Percentiles rank a stretch among this genome's conserved stretches.
These are phyloP conservation scores for Microcebus lehilahytsara DNA, from an alignment of 2,113 vertebrate species.

Conservation along the genomic window DNA sequence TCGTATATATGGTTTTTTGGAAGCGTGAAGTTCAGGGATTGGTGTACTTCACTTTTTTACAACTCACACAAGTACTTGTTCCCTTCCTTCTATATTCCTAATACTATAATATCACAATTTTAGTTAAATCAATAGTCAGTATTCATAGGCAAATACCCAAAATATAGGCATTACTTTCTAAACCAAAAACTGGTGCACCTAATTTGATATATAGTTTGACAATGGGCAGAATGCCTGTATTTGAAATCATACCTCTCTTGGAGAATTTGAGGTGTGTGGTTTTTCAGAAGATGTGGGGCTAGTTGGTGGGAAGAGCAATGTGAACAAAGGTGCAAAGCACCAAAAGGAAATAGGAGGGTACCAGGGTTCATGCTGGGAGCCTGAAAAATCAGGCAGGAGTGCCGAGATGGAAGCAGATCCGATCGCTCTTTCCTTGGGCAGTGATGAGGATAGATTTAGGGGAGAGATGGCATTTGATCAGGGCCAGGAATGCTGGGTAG, in stretches of 20 bases:
- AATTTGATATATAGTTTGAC: neutral
- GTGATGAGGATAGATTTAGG: neutral
- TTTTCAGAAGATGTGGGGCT: neutral
- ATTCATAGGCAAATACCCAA: neutral
- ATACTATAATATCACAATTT: neutral
- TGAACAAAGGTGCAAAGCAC: neutral
- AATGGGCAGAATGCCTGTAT: neutral
- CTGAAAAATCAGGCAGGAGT: neutral
- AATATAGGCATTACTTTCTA: neutral
- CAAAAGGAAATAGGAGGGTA: neutral
- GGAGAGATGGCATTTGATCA: neutral
- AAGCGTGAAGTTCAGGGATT: neutral
- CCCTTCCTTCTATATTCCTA: neutral
- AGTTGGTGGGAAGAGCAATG: neutral
- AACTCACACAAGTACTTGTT: neutral
- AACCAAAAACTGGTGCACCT: neutral
- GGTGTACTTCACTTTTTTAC: neutral
- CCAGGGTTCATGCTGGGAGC: neutral
- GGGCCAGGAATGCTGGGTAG: neutral
- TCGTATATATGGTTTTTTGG: neutral
- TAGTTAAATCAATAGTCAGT: neutral
- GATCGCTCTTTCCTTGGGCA: neutral
- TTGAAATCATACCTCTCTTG: neutral
- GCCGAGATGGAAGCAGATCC: neutral
- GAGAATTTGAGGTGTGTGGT: neutral